phyloP scores from a whole-genome alignment of 2,888 invertebrate genomes.

The Nomada goodeniana region DNA sequence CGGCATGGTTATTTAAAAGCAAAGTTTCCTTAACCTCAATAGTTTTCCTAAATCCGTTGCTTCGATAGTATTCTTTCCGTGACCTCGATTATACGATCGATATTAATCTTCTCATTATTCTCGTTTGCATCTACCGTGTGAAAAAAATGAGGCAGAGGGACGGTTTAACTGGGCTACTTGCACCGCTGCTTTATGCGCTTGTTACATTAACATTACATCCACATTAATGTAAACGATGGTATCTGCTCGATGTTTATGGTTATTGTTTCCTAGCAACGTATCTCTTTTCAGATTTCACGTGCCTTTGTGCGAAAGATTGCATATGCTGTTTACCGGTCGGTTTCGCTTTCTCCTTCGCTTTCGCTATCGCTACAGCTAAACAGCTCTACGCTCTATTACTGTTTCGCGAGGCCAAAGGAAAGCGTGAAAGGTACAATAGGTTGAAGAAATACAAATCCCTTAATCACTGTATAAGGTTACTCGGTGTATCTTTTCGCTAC shows the following conservation, averaged over 20 bases:
- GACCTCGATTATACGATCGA: conserved; percentile 50
- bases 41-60: conserved; percentile 25
- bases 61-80: conserved; percentile 24
- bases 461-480: conserved; percentile 1
- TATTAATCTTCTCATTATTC: conserved; percentile 50
- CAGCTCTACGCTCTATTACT: conserved; percentile 36
- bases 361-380: conserved; percentile 65
- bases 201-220: background rate
- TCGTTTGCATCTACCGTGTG: conserved; percentile 8
- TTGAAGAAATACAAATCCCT: conserved; percentile 1
- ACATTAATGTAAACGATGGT: background rate
- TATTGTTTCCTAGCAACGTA: conserved; percentile 1
- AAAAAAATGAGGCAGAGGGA: conserved; percentile 1
- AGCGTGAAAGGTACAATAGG: conserved; percentile 41
- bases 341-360: conserved; percentile 70
- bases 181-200: conserved; percentile 8
- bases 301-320: conserved; percentile 36
- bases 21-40: background rate
- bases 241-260: background rate
- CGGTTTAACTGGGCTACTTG: background rate
- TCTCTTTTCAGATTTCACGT: conserved; percentile 4
- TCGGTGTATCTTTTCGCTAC: background rate
- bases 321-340: conserved; percentile 50
- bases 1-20: background rate
- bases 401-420: conserved; percentile 26